A percentile compares a stretch with the other conserved stretches of the same genome.
phyloP scores from a whole-genome alignment of 1,140 invertebrate species.

The Diabrotica undecimpunctata region DNA sequence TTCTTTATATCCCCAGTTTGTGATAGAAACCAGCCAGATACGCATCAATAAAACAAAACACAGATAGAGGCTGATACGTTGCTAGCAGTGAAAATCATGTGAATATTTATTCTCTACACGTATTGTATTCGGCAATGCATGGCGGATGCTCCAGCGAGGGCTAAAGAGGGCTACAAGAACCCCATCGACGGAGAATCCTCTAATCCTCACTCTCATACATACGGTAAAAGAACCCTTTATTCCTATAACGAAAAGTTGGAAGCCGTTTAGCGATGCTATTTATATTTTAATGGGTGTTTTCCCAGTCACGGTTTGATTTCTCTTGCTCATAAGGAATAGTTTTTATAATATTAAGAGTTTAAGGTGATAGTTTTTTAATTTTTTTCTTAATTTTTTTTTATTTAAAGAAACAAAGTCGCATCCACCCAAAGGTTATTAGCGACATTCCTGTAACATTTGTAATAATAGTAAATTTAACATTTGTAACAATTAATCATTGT shows the following conservation, averaged over 20 bases:
- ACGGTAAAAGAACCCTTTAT: conserved; percentile 26
- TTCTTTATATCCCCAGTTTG: background rate
- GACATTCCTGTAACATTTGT: no score
- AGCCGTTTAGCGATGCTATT: no score
- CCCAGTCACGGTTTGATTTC: no score
- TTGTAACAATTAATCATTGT: no score
- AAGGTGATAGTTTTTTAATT: no score
- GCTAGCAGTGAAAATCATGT: conserved; percentile 3
- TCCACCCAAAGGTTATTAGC: no score
- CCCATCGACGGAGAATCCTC: conserved; percentile 26
- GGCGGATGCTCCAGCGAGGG: conserved; percentile 17
- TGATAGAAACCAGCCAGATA: background rate
- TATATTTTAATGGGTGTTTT: no score
- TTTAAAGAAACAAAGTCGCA: no score
- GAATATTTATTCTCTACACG: conserved; percentile 22
- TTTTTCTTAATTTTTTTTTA: no score
- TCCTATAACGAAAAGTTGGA: background rate
- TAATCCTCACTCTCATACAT: conserved; percentile 27
- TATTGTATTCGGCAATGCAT: conserved; percentile 26
- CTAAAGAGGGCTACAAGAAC: conserved; percentile 24
- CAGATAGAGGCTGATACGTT: background rate
- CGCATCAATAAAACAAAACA: conserved; percentile 1
- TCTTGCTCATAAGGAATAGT: no score
- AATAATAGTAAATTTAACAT: no score
- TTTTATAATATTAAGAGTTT: no score